These are phyloP conservation scores for Paramuricea clavata DNA, from an alignment of 92 coral and sea anemone genomes.

Conservation along the genomic window DNA sequence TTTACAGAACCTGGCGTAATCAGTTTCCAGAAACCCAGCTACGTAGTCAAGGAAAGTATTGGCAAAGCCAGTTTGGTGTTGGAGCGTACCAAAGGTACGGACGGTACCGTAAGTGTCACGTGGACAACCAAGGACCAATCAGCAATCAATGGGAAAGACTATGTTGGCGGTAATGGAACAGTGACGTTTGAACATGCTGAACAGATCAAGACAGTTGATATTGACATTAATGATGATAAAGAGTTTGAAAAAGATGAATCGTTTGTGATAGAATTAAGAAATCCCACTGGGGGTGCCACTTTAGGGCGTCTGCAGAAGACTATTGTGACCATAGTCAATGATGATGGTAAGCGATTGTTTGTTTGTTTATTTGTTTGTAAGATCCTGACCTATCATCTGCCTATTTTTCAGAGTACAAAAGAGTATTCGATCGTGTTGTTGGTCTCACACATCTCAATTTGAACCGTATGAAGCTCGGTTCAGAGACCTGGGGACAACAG, in stretches of 20 bases:
- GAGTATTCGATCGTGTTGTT: conserved; percentile 90
- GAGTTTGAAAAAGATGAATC: conserved; percentile 94
- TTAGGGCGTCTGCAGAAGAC: conserved; percentile 86
- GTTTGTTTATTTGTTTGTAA: neutral
- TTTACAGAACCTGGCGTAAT: conserved; percentile 89
- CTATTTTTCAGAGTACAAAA: conserved; percentile 74
- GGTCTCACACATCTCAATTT: conserved; percentile 91
- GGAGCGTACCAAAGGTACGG: conserved; percentile 90
- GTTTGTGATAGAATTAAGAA: conserved; percentile 78
- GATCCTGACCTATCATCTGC: neutral
- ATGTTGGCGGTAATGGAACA: conserved; percentile 83
- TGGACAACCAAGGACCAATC: conserved; percentile 90
- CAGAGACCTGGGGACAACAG: conserved; percentile 96
- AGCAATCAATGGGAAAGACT: conserved; percentile 90
- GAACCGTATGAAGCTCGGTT: conserved; percentile 90
- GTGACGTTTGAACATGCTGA: conserved; percentile 91
- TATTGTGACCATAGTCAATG: conserved; percentile 87
- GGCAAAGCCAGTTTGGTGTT: conserved; percentile 81
- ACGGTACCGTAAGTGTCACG: conserved; percentile 83
- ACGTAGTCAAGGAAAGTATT: conserved; percentile 90
- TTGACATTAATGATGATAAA: conserved; percentile 92
- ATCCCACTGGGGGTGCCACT: conserved; percentile 86
- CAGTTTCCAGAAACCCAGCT: conserved; percentile 94
- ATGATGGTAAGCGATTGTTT: conserved; percentile 98
- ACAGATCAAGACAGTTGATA: conserved; percentile 78